Conservation (phyloP, 2,797 vertebrate genomes). For the Anguilla megastoma region DNA sequence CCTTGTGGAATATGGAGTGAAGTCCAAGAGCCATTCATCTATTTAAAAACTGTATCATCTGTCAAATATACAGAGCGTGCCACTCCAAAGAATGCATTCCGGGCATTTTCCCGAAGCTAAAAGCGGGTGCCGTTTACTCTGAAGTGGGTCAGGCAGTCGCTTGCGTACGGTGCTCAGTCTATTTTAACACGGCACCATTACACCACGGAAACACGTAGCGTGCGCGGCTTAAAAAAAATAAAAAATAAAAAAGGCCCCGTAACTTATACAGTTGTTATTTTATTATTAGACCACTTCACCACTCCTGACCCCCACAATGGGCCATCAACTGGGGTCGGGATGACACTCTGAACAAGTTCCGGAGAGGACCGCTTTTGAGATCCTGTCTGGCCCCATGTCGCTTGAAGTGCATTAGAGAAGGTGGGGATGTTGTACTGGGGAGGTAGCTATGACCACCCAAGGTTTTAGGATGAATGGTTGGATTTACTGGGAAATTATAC, state of each 20-base stretch:
- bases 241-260: neutral
- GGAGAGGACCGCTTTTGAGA: slow-evolving; percentile 4
- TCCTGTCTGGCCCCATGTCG: slow-evolving; percentile 32
- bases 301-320: slow-evolving; percentile 19
- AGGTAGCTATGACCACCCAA: neutral
- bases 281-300: slow-evolving; percentile 42
- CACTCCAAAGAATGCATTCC: slow-evolving; percentile 46
- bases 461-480: neutral
- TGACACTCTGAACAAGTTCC: neutral
- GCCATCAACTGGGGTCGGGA: slow-evolving; percentile 15
- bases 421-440: slow-evolving; percentile 4
- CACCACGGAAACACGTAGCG: neutral
- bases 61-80: slow-evolving; percentile 52
- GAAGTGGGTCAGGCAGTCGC: slow-evolving; percentile 39
- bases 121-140: slow-evolving; percentile 45
- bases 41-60: slow-evolving; percentile 55
- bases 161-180: slow-evolving; percentile 28
- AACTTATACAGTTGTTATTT: slow-evolving; percentile 1
- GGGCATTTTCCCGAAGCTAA: slow-evolving; percentile 53
- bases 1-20: slow-evolving; percentile 43
- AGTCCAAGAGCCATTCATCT: slow-evolving; percentile 49
- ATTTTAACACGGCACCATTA: slow-evolving; percentile 23
- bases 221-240: neutral
- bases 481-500: neutral
- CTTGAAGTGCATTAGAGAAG: neutral